phyloP scores from a whole-genome alignment of 2,113 vertebrate genomes.

The Equus quagga region DNA sequence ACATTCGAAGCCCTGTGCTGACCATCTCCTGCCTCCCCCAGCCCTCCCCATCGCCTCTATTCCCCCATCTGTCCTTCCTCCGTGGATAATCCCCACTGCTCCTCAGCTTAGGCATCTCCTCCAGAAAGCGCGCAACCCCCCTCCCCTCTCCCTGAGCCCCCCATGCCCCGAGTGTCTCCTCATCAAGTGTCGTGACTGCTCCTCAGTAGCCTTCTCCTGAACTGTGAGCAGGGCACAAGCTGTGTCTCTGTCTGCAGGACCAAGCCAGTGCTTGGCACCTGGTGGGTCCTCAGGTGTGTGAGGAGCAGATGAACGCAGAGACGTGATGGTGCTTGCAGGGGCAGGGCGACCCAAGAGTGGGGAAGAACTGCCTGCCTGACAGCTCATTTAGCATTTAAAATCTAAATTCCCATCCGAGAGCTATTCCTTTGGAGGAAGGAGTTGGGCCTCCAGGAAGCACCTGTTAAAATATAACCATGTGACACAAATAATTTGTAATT shows the following conservation, averaged over 20 bases:
- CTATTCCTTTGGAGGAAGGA: background rate
- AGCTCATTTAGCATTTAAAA: background rate
- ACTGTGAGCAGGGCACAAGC: accelerated
- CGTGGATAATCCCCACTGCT: too few species aligned
- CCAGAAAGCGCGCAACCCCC: background rate
- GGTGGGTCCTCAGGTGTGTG: background rate
- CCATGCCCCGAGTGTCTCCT: background rate
- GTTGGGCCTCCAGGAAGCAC: background rate
- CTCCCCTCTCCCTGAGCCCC: background rate
- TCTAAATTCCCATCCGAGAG: too few species aligned
- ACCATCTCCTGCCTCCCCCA: background rate
- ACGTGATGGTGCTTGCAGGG: accelerated
- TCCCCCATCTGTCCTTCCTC: too few species aligned
- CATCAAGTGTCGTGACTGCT: accelerated
- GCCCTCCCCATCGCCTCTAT: background rate
- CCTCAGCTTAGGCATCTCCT: background rate
- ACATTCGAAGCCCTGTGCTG: background rate
- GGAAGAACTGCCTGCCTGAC: background rate
- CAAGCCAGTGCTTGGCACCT: too few species aligned
- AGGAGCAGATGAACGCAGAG: background rate
- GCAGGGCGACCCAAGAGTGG: accelerated
- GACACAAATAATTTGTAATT: accelerated
- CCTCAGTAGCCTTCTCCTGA: background rate
- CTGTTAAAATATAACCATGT: accelerated
- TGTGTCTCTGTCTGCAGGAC: background rate